Evolutionary conservation across 2,113 vertebrate species (phyloP).

Genomic region (Pterophyllum scalare): DNA sequence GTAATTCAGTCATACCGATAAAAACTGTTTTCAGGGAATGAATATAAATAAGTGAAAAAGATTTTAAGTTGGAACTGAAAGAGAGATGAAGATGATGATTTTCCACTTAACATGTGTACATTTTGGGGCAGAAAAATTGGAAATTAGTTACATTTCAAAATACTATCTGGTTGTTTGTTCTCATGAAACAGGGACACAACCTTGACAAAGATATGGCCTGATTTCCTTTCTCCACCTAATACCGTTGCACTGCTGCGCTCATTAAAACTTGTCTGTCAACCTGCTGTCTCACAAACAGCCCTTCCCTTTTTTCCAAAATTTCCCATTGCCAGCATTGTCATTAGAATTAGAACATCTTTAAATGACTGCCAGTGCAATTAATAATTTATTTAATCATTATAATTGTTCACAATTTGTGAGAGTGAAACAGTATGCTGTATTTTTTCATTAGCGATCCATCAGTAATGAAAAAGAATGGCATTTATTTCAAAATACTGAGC

Average conservation of each 20-base stretch:
- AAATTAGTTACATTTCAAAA: slow-evolving; percentile 70
- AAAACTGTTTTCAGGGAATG: neutral
- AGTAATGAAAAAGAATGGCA: neutral
- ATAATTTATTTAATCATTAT: slow-evolving; percentile 37
- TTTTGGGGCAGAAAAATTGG: slow-evolving; percentile 52
- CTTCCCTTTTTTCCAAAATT: slow-evolving; percentile 68
- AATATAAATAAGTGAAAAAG: neutral
- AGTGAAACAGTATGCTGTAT: slow-evolving; percentile 3
- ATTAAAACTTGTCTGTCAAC: slow-evolving; percentile 81
- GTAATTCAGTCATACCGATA: neutral
- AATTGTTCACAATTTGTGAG: slow-evolving; percentile 32
- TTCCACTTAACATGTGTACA: slow-evolving; percentile 1
- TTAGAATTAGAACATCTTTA: slow-evolving; percentile 58
- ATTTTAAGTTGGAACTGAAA: neutral
- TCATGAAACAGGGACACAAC: slow-evolving; percentile 76
- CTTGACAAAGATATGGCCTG: slow-evolving; percentile 76
- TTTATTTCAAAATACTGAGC: neutral
- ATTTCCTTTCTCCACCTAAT: slow-evolving; percentile 80
- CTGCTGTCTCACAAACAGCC: slow-evolving; percentile 54
- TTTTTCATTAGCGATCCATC: slow-evolving; percentile 28
- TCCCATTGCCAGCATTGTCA: slow-evolving; percentile 78
- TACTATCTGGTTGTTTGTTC: slow-evolving; percentile 65
- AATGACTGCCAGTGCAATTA: slow-evolving; percentile 50
- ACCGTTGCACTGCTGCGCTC: slow-evolving; percentile 74
- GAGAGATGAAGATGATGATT: neutral